Evolutionary conservation across 1,140 invertebrate species (phyloP).

Genomic region (Neodiprion virginianus): DNA sequence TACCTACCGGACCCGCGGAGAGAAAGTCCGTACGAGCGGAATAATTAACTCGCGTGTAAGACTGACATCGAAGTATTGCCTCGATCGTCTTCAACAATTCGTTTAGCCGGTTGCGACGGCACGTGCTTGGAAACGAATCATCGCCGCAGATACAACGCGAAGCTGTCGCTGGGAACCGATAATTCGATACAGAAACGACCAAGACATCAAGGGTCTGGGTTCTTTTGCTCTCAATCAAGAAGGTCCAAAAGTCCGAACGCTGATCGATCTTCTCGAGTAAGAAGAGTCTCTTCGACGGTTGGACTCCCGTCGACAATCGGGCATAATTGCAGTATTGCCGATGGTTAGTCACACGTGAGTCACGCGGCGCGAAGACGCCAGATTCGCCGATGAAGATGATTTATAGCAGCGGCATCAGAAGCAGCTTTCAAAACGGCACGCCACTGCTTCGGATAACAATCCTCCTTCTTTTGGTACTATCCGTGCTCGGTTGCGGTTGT

Average conservation of each 20-base stretch:
- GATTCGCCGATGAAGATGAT: slow-evolving; percentile 3
- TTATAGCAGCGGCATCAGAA: neutral
- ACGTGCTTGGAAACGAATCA: too few species aligned
- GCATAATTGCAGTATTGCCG: neutral
- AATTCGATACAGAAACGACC: too few species aligned
- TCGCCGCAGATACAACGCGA: too few species aligned
- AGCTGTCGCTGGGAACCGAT: too few species aligned
- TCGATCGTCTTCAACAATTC: too few species aligned
- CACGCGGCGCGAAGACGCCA: neutral
- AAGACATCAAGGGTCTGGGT: too few species aligned
- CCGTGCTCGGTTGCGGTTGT: too few species aligned
- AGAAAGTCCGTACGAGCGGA: neutral
- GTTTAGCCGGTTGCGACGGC: too few species aligned
- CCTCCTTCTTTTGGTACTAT: neutral
- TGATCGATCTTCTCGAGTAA: too few species aligned
- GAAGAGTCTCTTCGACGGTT: neutral
- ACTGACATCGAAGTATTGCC: neutral
- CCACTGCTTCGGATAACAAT: neutral
- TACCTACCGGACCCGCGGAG: neutral
- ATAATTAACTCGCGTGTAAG: neutral
- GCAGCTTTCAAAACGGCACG: neutral
- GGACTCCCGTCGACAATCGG: neutral
- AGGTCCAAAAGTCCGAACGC: too few species aligned
- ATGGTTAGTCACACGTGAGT: neutral
- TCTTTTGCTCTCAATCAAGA: too few species aligned